A percentile compares a stretch with the other conserved stretches of the same genome.
Conservation (phyloP, 2,888 invertebrate species). For the Ethmia dodecea region DNA sequence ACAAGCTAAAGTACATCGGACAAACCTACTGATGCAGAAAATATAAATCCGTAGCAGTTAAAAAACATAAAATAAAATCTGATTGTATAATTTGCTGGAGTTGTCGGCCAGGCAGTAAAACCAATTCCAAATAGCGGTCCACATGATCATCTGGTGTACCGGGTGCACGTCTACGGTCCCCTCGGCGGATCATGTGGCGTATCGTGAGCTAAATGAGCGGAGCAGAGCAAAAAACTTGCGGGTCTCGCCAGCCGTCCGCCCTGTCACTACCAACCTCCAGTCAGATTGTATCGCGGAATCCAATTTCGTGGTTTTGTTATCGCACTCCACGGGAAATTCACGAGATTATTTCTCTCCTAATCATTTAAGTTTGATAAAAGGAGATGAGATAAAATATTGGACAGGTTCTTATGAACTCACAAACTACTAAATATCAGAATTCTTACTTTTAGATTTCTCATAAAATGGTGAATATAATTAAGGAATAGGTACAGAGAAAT, state of each 20-base stretch:
- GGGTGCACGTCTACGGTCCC: background rate
- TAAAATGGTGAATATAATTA: no score
- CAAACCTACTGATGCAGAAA: no score
- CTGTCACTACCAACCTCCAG: conserved; percentile 57
- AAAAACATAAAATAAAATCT: no score
- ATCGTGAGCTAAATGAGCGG: conserved; percentile 13
- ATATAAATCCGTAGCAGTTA: no score
- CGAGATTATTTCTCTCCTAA: conserved; percentile 52
- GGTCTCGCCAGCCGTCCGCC: conserved; percentile 27
- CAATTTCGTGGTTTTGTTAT: conserved; percentile 76
- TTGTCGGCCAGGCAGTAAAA: no score
- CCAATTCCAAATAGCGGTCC: no score
- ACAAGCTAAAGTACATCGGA: no score
- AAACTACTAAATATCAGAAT: background rate
- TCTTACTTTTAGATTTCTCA: no score
- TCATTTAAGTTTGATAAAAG: conserved; percentile 25
- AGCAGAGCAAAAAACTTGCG: conserved; percentile 30
- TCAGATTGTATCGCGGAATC: conserved; percentile 75
- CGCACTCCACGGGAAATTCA: conserved; percentile 57
- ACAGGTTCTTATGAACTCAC: conserved; percentile 1
- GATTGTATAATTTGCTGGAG: no score
- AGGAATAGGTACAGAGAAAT: no score
- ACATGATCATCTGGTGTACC: no score
- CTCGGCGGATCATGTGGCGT: conserved; percentile 3
- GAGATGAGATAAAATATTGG: conserved; percentile 6